Evolutionary conservation across 2,888 invertebrate species (phyloP).

Genomic region (Athripsodes cinereus): DNA sequence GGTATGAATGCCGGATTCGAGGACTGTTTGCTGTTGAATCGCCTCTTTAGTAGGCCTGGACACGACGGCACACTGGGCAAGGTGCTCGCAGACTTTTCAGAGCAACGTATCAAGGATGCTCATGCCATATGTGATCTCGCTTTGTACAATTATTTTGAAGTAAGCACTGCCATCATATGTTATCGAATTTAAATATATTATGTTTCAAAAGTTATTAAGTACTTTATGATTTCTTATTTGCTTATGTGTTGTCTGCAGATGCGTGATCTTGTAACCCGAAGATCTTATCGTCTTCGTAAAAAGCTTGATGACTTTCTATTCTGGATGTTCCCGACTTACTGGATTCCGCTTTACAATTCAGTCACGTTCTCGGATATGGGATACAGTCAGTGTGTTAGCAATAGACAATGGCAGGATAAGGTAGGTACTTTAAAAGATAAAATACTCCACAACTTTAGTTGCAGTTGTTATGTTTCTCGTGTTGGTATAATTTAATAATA

Average conservation of each 20-base stretch:
- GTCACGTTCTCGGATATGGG: conserved; percentile 86
- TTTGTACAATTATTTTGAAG: conserved; percentile 96
- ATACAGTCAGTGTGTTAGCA: conserved; percentile 77
- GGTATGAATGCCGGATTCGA: conserved; percentile 99
- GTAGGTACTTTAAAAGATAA: conserved; percentile 37
- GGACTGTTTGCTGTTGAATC: conserved; percentile 78
- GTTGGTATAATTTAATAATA: too few relatives aligned
- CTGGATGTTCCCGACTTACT: conserved; percentile 64
- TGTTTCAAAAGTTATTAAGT: too few relatives aligned
- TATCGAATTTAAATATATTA: background rate
- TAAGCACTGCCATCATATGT: conserved; percentile 34
- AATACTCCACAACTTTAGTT: too few relatives aligned
- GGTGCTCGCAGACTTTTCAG: conserved; percentile 67
- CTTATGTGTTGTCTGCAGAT: conserved; percentile 50
- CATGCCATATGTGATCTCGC: conserved; percentile 93
- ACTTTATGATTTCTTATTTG: background rate
- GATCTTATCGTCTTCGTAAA: conserved; percentile 76
- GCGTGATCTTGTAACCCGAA: conserved; percentile 82
- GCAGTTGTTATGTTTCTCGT: too few relatives aligned
- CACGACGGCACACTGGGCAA: conserved; percentile 54
- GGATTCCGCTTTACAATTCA: conserved; percentile 93
- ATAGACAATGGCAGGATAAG: conserved; percentile 83
- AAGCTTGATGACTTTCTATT: conserved; percentile 73
- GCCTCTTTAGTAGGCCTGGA: conserved; percentile 57
- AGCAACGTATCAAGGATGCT: conserved; percentile 70